Evolutionary conservation across 2,888 invertebrate genomes (phyloP).

Genomic region (Hyppa rectilinea): DNA sequence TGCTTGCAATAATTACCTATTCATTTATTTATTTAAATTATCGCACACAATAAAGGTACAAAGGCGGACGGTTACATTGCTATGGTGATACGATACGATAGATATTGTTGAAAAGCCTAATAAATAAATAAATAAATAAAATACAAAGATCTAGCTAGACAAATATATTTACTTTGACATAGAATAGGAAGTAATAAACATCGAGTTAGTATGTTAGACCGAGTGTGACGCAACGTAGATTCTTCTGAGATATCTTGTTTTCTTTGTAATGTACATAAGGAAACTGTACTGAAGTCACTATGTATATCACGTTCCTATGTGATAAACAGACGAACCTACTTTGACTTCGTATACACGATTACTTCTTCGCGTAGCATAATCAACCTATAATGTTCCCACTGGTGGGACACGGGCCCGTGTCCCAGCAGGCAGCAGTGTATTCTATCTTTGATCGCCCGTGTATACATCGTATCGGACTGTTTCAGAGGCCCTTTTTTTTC

Average conservation of each 20-base stretch:
- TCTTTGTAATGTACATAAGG: background rate
- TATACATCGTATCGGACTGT: background rate
- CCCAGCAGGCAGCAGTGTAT: too few relatives aligned
- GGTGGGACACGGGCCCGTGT: too few relatives aligned
- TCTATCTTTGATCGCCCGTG: background rate
- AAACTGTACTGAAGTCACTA: conserved; percentile 4
- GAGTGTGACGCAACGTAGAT: conserved; percentile 6
- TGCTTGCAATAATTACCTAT: background rate
- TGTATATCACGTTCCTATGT: background rate
- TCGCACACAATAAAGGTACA: too few relatives aligned
- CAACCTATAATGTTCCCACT: too few relatives aligned
- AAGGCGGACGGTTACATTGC: too few relatives aligned
- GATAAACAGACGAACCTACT: background rate
- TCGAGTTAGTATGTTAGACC: conserved; percentile 12
- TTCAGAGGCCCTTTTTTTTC: too few relatives aligned
- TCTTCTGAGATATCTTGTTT: conserved; percentile 12
- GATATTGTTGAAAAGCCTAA: too few relatives aligned
- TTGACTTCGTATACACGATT: too few relatives aligned
- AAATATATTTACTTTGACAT: conserved; percentile 33
- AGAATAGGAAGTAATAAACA: conserved; percentile 34
- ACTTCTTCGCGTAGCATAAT: too few relatives aligned
- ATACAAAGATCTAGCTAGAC: conserved; percentile 19
- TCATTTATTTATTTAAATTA: too few relatives aligned
- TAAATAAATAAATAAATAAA: too few relatives aligned
- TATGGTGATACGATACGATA: background rate